These are phyloP conservation scores for Lophius piscatorius DNA, from an alignment of 2,113 vertebrate genomes.

Conservation along the genomic window DNA sequence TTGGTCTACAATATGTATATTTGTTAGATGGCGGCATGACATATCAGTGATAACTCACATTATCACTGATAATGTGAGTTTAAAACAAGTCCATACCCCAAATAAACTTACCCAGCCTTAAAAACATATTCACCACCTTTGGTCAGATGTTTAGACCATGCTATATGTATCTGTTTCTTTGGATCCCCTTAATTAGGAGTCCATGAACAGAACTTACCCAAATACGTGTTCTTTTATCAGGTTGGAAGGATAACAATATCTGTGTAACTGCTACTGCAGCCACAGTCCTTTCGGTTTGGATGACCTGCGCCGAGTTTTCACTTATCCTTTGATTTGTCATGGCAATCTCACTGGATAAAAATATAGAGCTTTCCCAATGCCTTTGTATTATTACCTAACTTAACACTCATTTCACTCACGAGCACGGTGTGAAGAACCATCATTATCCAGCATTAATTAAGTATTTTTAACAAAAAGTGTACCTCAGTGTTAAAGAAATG, in stretches of 20 bases:
- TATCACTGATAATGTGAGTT: constrained; percentile 13
- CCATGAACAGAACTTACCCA: constrained; percentile 45
- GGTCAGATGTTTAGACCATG: neutral
- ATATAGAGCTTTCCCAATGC: constrained; percentile 3
- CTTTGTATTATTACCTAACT: neutral
- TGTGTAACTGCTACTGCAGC: constrained; percentile 42
- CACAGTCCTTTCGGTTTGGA: constrained; percentile 58
- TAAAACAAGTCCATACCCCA: neutral
- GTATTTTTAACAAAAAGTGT: no score
- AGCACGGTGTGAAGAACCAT: constrained; percentile 8
- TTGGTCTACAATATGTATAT: constrained; percentile 8
- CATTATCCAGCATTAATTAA: constrained; percentile 20
- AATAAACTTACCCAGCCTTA: neutral
- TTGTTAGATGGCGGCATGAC: neutral
- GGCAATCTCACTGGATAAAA: constrained; percentile 20
- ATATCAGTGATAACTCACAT: neutral
- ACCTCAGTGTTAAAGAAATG: no score
- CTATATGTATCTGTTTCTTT: constrained; percentile 22
- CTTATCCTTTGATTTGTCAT: constrained; percentile 52
- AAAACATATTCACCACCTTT: neutral
- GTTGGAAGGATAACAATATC: constrained; percentile 60
- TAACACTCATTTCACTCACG: no score
- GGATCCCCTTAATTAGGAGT: constrained; percentile 26
- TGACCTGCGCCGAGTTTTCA: constrained; percentile 57
- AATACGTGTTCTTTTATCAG: constrained; percentile 48